These are phyloP conservation scores for Silurus glanis DNA, from an alignment of 2,113 vertebrate species.

Conservation along the genomic window DNA sequence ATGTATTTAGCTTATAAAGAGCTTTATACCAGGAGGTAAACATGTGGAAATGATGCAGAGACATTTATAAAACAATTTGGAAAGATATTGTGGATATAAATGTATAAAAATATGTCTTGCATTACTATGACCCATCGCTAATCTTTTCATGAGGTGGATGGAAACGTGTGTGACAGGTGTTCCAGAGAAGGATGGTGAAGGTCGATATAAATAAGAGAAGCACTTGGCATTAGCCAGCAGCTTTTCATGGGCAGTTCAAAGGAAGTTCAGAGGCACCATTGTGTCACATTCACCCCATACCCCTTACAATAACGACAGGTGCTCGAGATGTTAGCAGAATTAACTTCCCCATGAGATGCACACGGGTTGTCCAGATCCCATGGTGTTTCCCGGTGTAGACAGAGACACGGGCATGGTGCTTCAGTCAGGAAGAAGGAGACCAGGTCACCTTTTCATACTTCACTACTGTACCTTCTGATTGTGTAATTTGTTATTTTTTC, in stretches of 20 bases:
- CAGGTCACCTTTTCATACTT: too few relatives aligned
- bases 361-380: background rate
- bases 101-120: background rate
- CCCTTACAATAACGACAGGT: constrained; percentile 5
- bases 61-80: background rate
- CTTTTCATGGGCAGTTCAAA: too few relatives aligned
- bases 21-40: background rate
- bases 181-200: background rate
- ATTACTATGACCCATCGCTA: background rate
- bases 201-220: background rate
- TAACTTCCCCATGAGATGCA: background rate
- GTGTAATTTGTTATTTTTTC: too few relatives aligned
- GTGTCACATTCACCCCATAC: background rate
- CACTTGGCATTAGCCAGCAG: background rate
- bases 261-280: background rate
- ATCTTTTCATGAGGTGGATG: background rate
- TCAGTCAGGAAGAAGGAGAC: background rate
- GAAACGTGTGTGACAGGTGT: background rate
- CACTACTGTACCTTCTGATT: too few relatives aligned
- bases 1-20: background rate
- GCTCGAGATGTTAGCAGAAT: background rate
- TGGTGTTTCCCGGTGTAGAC: background rate
- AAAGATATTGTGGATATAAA: background rate
- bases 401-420: background rate
- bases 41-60: background rate